These are phyloP conservation scores for Gila robusta DNA, from an alignment of 2,797 vertebrate genomes.

Conservation along the genomic window DNA sequence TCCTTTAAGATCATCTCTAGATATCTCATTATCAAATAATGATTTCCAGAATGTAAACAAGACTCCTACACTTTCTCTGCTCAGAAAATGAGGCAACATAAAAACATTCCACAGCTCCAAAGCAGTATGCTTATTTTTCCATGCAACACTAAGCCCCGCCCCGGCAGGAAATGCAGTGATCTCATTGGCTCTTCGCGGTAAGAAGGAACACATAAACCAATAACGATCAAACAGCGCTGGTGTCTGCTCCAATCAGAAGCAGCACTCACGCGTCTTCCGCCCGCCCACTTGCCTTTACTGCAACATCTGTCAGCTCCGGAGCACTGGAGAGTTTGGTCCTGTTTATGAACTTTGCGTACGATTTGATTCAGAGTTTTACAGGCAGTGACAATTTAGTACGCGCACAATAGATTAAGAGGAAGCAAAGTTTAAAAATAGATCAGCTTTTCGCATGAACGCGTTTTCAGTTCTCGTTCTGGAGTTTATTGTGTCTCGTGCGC, in stretches of 20 bases:
- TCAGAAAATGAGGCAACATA: background rate
- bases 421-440: background rate
- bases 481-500: constrained; percentile 19
- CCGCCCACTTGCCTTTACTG: background rate
- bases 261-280: background rate
- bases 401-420: background rate
- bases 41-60: background rate
- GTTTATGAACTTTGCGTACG: background rate
- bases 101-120: constrained; percentile 17
- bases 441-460: constrained; percentile 23
- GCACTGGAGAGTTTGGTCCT: background rate
- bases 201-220: background rate
- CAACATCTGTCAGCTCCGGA: constrained; percentile 12
- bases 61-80: background rate
- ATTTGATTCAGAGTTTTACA: background rate
- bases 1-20: background rate
- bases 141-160: constrained; percentile 1
- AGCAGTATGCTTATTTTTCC: background rate
- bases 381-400: background rate
- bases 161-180: background rate
- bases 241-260: constrained; percentile 3
- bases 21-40: background rate
- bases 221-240: background rate
- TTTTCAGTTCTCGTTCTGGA: constrained; percentile 31
- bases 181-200: constrained; percentile 6